Evolutionary conservation across 2,113 vertebrate genomes (phyloP).

Genomic region (Myiagra hebetior): DNA sequence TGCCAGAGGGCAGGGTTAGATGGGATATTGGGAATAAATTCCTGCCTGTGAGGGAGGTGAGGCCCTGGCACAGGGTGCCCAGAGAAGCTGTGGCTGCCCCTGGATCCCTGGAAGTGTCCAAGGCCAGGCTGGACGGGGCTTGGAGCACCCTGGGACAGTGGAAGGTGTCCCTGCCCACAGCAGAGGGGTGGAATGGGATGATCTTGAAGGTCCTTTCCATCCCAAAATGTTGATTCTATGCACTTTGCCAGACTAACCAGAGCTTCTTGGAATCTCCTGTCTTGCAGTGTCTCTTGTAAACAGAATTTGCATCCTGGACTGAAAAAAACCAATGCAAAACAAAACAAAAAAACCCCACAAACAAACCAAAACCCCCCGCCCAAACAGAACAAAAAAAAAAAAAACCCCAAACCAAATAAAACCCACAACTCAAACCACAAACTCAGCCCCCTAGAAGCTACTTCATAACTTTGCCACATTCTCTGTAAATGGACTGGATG

Average conservation of each 20-base stretch:
- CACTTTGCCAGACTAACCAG: neutral
- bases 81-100: neutral
- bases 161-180: neutral
- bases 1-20: rapidly evolving
- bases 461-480: neutral
- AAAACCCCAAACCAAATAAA: neutral
- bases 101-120: neutral
- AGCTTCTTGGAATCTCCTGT: neutral
- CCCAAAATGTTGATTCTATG: neutral
- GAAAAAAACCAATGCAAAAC: neutral
- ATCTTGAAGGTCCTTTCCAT: neutral
- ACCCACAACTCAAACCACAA: neutral
- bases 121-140: rapidly evolving
- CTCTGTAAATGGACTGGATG: neutral
- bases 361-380: too few relatives aligned
- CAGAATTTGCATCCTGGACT: neutral
- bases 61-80: neutral
- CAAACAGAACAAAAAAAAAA: too few relatives aligned
- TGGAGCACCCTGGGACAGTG: rapidly evolving
- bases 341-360: too few relatives aligned
- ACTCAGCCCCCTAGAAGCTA: neutral
- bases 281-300: neutral
- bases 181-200: neutral
- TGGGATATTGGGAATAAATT: neutral
- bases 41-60: rapidly evolving